phyloP scores from a whole-genome alignment of 2,888 invertebrate species.

The Strigamia transsilvanica region DNA sequence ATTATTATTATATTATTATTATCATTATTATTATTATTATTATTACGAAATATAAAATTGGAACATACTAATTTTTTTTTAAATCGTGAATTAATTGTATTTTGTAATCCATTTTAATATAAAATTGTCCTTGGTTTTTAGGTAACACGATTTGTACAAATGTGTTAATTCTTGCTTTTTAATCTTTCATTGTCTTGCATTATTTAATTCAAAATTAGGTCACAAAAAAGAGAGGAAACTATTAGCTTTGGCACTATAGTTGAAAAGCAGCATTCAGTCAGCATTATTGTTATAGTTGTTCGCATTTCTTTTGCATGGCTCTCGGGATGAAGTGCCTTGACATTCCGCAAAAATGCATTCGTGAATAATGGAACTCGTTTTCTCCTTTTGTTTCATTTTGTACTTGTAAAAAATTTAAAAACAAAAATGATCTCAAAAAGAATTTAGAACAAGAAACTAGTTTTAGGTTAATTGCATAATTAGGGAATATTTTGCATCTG shows the following conservation, averaged over 20 bases:
- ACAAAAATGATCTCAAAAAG: constrained; percentile 31
- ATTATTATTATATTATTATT: constrained; percentile 12
- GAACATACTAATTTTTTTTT: constrained; percentile 31
- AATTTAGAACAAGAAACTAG: constrained; percentile 28
- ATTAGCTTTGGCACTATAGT: constrained; percentile 1
- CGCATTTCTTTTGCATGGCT: constrained; percentile 21
- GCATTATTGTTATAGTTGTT: neutral
- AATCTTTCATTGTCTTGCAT: neutral
- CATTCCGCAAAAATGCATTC: constrained; percentile 35
- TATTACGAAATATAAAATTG: constrained; percentile 12
- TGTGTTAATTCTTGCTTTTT: neutral
- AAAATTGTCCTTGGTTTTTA: constrained; percentile 28
- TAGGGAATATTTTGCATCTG: constrained; percentile 19
- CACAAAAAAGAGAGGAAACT: constrained; percentile 24
- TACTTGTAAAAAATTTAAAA: neutral
- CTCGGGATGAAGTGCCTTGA: constrained; percentile 38
- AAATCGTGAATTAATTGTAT: constrained; percentile 14
- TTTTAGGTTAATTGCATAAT: constrained; percentile 46
- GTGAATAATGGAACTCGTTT: constrained; percentile 28
- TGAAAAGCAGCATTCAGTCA: constrained; percentile 22
- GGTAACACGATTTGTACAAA: constrained; percentile 19
- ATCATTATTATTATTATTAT: constrained; percentile 12
- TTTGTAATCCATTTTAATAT: constrained; percentile 42
- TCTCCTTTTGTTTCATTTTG: neutral
- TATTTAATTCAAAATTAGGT: constrained; percentile 35